A percentile compares a stretch with the other conserved stretches of the same genome.
These are phyloP conservation scores for Megalops atlanticus DNA, from an alignment of 2,113 vertebrate genomes.

Conservation along the genomic window DNA sequence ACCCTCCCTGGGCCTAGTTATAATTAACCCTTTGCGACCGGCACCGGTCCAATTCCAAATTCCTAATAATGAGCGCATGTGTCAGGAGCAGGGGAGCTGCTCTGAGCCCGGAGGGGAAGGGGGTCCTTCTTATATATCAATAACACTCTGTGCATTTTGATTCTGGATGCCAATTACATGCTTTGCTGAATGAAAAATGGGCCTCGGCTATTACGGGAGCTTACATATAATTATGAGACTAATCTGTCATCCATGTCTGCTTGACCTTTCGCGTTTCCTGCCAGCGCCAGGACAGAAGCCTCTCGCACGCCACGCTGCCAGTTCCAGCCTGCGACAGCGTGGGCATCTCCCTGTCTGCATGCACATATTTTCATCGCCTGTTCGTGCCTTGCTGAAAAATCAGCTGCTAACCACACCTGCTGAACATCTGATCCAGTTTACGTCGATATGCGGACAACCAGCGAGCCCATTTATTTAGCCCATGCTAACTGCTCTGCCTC, in stretches of 20 bases:
- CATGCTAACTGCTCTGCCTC: background rate
- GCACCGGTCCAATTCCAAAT: conserved; percentile 67
- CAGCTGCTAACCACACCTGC: too few relatives aligned
- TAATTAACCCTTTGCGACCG: conserved; percentile 68
- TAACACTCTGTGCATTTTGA: conserved; percentile 30
- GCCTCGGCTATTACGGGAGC: conserved; percentile 72
- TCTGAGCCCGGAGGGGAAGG: conserved; percentile 56
- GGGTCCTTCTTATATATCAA: conserved; percentile 64
- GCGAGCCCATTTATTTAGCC: background rate
- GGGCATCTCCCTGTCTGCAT: background rate
- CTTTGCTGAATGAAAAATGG: conserved; percentile 77
- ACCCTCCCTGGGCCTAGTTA: conserved; percentile 41
- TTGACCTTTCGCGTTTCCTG: conserved; percentile 37
- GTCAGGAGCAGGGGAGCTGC: conserved; percentile 47
- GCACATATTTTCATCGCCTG: background rate
- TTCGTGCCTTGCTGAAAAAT: background rate
- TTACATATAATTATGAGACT: conserved; percentile 30
- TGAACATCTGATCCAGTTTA: conserved; percentile 8
- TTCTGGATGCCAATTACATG: conserved; percentile 69
- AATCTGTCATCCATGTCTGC: conserved; percentile 38
- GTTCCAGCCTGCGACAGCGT: background rate
- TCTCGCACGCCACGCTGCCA: background rate
- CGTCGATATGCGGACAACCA: background rate
- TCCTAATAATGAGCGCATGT: conserved; percentile 68
- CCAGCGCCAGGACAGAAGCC: background rate